Conservation (phyloP, 2,888 invertebrate species). For the Dioctria linearis region DNA sequence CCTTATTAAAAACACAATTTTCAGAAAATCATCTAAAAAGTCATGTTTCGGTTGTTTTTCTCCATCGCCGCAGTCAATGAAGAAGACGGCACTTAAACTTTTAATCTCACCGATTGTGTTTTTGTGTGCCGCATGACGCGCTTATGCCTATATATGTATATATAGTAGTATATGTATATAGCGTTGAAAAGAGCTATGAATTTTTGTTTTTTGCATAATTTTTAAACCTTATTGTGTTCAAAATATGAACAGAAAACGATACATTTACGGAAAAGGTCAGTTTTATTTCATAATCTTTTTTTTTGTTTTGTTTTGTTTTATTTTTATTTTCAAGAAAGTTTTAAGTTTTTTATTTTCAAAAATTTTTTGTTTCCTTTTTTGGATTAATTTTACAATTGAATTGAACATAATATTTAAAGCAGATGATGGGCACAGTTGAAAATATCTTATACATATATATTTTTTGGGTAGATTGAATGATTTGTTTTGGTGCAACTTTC, state of each 20-base stretch:
- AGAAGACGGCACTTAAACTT: slow-evolving; percentile 83
- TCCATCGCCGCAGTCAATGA: slow-evolving; percentile 73
- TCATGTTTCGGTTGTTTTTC: slow-evolving; percentile 62
- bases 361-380: slow-evolving; percentile 4
- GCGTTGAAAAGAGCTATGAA: slow-evolving; percentile 14
- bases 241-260: slow-evolving; percentile 54
- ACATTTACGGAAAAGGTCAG: slow-evolving; percentile 54
- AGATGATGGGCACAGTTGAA: slow-evolving; percentile 23
- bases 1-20: slow-evolving; percentile 58
- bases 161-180: slow-evolving; percentile 8
- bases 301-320: slow-evolving; percentile 26
- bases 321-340: background rate
- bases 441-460: no score
- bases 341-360: slow-evolving; percentile 20
- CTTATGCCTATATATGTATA: slow-evolving; percentile 13
- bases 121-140: slow-evolving; percentile 77
- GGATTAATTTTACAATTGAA: background rate
- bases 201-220: slow-evolving; percentile 52
- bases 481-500: no score
- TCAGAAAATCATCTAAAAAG: slow-evolving; percentile 60
- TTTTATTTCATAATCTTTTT: slow-evolving; percentile 41
- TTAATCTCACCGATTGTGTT: slow-evolving; percentile 84
- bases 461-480: no score
- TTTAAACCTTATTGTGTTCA: slow-evolving; percentile 46
- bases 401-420: background rate